A percentile compares a stretch with the other conserved stretches of the same genome.
Conservation (phyloP, 2,113 vertebrate species). For the zebrafish (Danio rerio) region GRCz12tu NC_133179.1:25908501-25909000, state of each 20-base stretch:
- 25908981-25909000: no score
- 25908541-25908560: background rate
- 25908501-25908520: background rate
- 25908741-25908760: background rate
- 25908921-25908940: no score
- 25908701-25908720: background rate
- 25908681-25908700: background rate
- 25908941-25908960: no score
- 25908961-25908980: no score
- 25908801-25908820: no score
- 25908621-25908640: background rate
- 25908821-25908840: no score
- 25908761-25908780: no score
- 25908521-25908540: background rate
- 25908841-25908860: no score
- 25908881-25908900: no score
- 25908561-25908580: background rate
- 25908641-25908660: background rate
- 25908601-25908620: slow-evolving; percentile 59
- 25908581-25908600: slow-evolving; percentile 53
- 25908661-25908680: background rate
- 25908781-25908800: no score
- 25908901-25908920: no score
- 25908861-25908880: no score
- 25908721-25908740: background rate